These are phyloP conservation scores for Anorthoa munda DNA, from an alignment of 2,888 invertebrate genomes.

Conservation along the genomic window DNA sequence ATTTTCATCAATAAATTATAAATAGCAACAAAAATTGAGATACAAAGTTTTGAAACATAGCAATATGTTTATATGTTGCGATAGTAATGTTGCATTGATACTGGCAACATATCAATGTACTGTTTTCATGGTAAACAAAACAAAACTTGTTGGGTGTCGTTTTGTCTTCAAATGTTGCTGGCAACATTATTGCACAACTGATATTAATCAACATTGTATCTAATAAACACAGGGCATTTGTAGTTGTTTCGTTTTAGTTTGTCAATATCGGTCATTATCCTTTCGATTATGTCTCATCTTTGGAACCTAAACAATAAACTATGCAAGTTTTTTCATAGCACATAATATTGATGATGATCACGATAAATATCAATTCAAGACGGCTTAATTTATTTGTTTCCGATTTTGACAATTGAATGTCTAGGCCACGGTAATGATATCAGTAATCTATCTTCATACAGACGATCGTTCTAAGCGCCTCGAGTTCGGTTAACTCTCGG, in stretches of 20 bases:
- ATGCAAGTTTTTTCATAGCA: background rate
- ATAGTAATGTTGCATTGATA: background rate
- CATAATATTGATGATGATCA: background rate
- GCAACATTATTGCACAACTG: background rate
- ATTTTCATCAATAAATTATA: background rate
- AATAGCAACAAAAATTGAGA: background rate
- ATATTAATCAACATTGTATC: background rate
- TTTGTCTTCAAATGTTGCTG: background rate
- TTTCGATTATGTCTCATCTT: background rate
- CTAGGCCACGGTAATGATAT: no score
- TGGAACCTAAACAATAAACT: background rate
- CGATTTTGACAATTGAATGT: background rate
- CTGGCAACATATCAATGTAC: background rate
- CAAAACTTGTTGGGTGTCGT: no score
- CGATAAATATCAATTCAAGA: no score
- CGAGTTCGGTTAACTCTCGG: no score
- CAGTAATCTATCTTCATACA: no score
- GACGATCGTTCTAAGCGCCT: no score
- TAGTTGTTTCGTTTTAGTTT: background rate
- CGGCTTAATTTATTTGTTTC: background rate
- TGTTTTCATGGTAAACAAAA: no score
- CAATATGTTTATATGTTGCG: background rate
- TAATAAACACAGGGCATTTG: background rate
- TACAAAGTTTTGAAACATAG: background rate
- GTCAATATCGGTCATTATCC: background rate